phyloP scores from a whole-genome alignment of 2,888 invertebrate genomes.

The Drosophila atripex region DNA sequence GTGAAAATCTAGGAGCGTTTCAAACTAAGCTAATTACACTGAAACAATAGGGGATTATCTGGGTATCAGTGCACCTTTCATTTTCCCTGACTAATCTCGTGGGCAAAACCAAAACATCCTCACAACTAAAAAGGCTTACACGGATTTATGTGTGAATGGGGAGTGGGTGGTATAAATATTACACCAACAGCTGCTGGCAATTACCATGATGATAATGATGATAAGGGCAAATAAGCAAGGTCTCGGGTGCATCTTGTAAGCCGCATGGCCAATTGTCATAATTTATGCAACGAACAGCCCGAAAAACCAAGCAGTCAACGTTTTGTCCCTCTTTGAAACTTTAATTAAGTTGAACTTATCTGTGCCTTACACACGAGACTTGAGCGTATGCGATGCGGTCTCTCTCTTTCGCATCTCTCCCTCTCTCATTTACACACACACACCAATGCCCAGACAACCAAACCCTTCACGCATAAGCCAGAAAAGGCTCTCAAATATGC shows the following conservation, averaged over 20 bases:
- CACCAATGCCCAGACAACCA: background rate
- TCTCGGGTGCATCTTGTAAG: slow-evolving; percentile 41
- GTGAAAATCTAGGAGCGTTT: background rate
- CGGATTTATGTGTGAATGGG: slow-evolving; percentile 8
- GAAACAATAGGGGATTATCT: slow-evolving; percentile 1
- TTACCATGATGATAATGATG: slow-evolving; percentile 12
- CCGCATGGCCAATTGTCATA: slow-evolving; percentile 52
- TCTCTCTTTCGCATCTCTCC: slow-evolving; percentile 5
- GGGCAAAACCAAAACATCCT: background rate
- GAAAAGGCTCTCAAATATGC: slow-evolving; percentile 66
- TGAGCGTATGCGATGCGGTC: slow-evolving; percentile 20
- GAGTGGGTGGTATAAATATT: slow-evolving; percentile 26
- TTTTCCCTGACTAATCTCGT: background rate
- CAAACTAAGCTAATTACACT: background rate
- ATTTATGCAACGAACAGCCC: slow-evolving; percentile 59
- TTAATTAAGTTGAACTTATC: slow-evolving; percentile 78
- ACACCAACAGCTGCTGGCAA: slow-evolving; percentile 4
- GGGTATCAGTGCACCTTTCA: background rate
- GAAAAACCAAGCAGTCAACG: slow-evolving; percentile 46
- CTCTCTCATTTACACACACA: slow-evolving; percentile 4
- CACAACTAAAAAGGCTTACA: background rate
- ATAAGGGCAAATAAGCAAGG: slow-evolving; percentile 29
- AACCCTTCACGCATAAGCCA: slow-evolving; percentile 45
- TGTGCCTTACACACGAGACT: slow-evolving; percentile 70
- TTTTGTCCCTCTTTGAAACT: slow-evolving; percentile 67